Evolutionary conservation across 1,140 invertebrate genomes (phyloP), one percentile per base, ranked within the genome.

Genomic region (Colletes gigas): DNA sequence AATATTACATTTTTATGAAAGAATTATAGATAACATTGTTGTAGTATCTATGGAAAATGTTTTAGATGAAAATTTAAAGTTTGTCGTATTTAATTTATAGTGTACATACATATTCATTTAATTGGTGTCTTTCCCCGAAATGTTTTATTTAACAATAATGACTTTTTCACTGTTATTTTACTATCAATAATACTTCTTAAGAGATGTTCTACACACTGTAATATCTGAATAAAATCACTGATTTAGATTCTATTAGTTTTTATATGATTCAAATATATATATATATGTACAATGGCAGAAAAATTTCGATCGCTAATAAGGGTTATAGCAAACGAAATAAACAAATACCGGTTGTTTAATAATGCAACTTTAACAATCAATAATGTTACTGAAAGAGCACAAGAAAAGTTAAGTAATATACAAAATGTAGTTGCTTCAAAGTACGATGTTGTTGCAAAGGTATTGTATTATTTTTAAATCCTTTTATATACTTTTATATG

Each of bases 371-470:
- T 65, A 50, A 88, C 78, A 14, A 81, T 91, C 30, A 86, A 85
- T 81, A 90, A 78, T 73, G 85, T 85, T 5, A 76, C 89, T 6
- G 89, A 83, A 73, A 89, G 67, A 73, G 86, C 88, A 9, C 91
- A 92, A 21, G 62, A 83, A 17, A 89, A 88, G 44, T 81, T 92
- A 3, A 66, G 57, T 21, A 86, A 82, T 66, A 75, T 90, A 5
- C 91, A 91, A 82, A 90, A 77, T 75, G 44, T 80, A 62, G 85
- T 88, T 39, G 55, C 83, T 5, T 65, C 90, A 84, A 92, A 91
- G 74, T 92, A 89, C 66, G 78, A 88, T 62, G 83, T 83, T 54
- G 73, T 92, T 76, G 84, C 89, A 3, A 92, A 92, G 89, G 92
- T 93, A 72, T 60, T 54, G 12, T 4, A n/a, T 19, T 1, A 2